phyloP scores from a whole-genome alignment of 2,888 invertebrate genomes.

The Punctoribates punctum region DNA sequence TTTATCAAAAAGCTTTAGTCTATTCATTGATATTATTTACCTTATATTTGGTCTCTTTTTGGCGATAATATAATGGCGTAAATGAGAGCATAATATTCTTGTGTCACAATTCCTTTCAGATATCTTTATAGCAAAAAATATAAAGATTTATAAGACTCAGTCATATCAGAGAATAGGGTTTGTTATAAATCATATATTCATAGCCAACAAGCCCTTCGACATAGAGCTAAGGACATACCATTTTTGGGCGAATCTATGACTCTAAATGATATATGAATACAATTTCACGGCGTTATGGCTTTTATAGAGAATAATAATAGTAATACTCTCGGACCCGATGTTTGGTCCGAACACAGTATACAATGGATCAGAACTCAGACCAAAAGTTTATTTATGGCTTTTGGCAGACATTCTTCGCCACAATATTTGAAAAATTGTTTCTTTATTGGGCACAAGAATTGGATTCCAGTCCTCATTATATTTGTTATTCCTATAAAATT shows the following conservation, averaged over 20 bases:
- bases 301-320: neutral
- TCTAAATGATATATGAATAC: constrained; percentile 24
- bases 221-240: neutral
- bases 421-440: constrained; percentile 15
- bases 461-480: neutral
- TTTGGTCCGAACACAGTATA: neutral
- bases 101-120: constrained; percentile 18
- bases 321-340: neutral
- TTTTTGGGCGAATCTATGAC: neutral
- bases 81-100: constrained; percentile 27
- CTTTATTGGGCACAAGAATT: constrained; percentile 4
- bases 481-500: too few relatives aligned
- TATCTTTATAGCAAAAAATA: constrained; percentile 22
- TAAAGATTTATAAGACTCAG: constrained; percentile 27
- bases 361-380: neutral
- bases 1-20: constrained; percentile 3
- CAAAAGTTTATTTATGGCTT: neutral
- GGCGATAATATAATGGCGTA: constrained; percentile 11
- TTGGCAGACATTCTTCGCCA: neutral
- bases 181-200: constrained; percentile 30
- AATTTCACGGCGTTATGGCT: constrained; percentile 18
- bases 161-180: constrained; percentile 16
- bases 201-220: neutral
- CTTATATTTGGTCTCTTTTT: constrained; percentile 2
- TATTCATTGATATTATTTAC: constrained; percentile 14